These are phyloP conservation scores for Adineta ricciae DNA, from an alignment of 2,888 invertebrate genomes.

Conservation along the genomic window DNA sequence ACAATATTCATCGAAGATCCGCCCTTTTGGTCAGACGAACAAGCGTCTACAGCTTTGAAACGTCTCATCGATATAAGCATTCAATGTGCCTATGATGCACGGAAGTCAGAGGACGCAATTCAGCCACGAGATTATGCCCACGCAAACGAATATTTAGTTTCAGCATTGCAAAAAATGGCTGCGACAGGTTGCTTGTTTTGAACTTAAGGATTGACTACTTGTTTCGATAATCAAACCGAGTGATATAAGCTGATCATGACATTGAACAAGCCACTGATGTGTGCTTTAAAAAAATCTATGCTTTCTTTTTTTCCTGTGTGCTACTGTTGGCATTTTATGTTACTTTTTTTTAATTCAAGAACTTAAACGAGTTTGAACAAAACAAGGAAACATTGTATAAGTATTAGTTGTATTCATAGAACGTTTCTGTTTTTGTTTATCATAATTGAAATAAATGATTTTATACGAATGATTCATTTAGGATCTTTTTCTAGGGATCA, in stretches of 20 bases:
- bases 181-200: neutral
- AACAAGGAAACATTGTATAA: too few species aligned
- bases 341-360: too few species aligned
- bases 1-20: neutral
- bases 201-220: neutral
- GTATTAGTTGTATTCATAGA: too few species aligned
- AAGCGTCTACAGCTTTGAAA: neutral
- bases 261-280: neutral
- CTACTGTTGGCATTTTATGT: neutral
- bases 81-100: neutral
- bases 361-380: too few species aligned
- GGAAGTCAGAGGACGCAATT: neutral
- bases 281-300: too few species aligned
- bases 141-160: conserved; percentile 10
- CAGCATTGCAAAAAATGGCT: neutral
- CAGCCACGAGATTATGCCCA: neutral
- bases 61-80: neutral
- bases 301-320: neutral
- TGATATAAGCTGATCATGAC: neutral
- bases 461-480: too few species aligned
- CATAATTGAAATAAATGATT: too few species aligned
- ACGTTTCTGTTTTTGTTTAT: too few species aligned
- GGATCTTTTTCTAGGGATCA: too few species aligned
- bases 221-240: neutral
- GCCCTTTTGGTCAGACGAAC: neutral